phyloP scores from a whole-genome alignment of 2,797 vertebrate genomes.

The Danio tinwini region DNA sequence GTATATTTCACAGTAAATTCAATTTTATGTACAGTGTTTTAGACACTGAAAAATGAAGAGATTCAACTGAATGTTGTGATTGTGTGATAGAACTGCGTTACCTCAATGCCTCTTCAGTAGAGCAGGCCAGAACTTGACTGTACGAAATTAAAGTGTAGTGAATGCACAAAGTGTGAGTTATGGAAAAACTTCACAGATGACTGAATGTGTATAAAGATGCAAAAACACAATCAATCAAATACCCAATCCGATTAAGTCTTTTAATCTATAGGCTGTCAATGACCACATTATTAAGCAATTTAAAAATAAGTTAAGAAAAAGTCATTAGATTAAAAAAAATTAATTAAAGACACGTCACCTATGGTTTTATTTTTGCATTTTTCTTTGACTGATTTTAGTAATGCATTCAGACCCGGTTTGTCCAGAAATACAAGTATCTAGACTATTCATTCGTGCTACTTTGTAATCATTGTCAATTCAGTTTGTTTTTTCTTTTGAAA shows the following conservation, averaged over 20 bases:
- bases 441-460: background rate
- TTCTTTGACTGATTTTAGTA: background rate
- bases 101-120: constrained; percentile 14
- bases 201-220: background rate
- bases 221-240: background rate
- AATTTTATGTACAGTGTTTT: background rate
- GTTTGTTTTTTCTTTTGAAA: background rate
- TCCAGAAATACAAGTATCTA: background rate
- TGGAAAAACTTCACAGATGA: constrained; percentile 6
- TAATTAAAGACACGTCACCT: background rate
- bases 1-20: background rate
- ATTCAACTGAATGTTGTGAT: constrained; percentile 26
- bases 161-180: constrained; percentile 20
- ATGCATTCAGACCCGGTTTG: background rate
- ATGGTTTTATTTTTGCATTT: background rate
- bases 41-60: constrained; percentile 34
- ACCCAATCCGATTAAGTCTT: background rate
- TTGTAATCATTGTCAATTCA: background rate
- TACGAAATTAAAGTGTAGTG: constrained; percentile 21
- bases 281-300: background rate
- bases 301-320: background rate
- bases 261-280: background rate
- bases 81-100: constrained; percentile 18
- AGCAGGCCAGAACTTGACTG: constrained; percentile 10
- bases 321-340: background rate